A percentile compares a stretch with the other conserved stretches of the same genome.
Evolutionary conservation across 2,113 vertebrate genomes (phyloP).

Genomic region (Herpailurus yagouaroundi): DNA sequence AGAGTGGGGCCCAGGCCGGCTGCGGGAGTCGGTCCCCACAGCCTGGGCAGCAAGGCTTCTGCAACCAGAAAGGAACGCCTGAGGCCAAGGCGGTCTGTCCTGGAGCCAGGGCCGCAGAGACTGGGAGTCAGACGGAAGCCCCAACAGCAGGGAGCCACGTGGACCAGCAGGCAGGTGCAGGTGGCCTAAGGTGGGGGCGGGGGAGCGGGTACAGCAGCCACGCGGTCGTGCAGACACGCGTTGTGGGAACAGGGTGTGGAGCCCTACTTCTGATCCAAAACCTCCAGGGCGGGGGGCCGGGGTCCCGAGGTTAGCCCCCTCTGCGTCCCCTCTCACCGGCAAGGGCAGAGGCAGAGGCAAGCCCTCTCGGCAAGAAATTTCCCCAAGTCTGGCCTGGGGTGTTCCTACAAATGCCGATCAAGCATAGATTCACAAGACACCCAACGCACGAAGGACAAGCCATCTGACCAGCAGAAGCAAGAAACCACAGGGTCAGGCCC

Average conservation of each 20-base stretch:
- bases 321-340: neutral
- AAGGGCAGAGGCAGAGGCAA: neutral
- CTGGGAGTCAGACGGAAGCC: neutral
- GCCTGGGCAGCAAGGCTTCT: neutral
- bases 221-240: accelerated
- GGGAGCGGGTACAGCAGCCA: neutral
- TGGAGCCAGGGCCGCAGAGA: neutral
- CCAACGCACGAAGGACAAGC: neutral
- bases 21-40: too few species aligned
- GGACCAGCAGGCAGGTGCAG: neutral
- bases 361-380: neutral
- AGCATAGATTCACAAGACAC: neutral
- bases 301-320: neutral
- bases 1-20: neutral
- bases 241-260: accelerated
- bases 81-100: neutral
- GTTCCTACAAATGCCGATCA: neutral
- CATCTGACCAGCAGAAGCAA: neutral
- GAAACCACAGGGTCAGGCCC: neutral
- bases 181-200: neutral
- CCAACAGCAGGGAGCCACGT: neutral
- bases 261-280: neutral
- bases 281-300: neutral
- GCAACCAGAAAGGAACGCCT: neutral
- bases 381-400: neutral